A percentile compares a stretch with the other conserved stretches of the same genome.
These are phyloP conservation scores for Dicerorhinus sumatrensis DNA, from an alignment of 2,113 vertebrate species.

Conservation along the genomic window DNA sequence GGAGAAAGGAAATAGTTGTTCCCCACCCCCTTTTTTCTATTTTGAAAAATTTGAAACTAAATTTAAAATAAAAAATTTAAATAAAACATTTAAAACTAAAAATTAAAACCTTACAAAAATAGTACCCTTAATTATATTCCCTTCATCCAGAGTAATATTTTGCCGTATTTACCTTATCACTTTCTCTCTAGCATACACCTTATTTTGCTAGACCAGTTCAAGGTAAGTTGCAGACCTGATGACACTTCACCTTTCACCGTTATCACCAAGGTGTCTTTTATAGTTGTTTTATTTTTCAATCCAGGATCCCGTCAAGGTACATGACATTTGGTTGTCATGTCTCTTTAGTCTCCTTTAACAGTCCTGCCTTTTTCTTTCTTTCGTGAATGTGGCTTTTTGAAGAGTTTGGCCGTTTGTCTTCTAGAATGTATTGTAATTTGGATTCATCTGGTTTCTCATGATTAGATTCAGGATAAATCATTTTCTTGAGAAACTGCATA, in stretches of 20 bases:
- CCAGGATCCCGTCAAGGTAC: not conserved
- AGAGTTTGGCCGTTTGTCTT: not conserved
- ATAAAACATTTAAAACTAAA: too few relatives aligned
- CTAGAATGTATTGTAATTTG: not conserved
- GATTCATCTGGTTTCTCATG: not conserved
- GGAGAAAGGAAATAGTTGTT: not conserved
- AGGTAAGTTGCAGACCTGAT: not conserved
- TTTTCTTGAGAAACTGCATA: not conserved
- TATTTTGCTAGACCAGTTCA: not conserved
- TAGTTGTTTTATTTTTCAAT: not conserved
- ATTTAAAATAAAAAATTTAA: too few relatives aligned
- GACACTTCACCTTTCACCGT: not conserved
- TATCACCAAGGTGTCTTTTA: not conserved
- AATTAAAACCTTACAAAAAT: too few relatives aligned
- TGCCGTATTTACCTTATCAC: not conserved
- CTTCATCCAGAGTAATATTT: not conserved
- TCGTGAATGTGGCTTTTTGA: not conserved
- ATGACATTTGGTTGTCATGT: not conserved
- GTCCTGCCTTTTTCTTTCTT: not conserved
- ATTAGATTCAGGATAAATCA: not conserved
- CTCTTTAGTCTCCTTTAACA: not conserved
- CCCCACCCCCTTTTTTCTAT: not conserved
- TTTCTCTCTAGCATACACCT: not conserved
- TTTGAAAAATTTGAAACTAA: not conserved
- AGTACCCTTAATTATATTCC: not conserved